These are phyloP conservation scores for Mola mola DNA, from an alignment of 2,113 vertebrate genomes.

Conservation along the genomic window DNA sequence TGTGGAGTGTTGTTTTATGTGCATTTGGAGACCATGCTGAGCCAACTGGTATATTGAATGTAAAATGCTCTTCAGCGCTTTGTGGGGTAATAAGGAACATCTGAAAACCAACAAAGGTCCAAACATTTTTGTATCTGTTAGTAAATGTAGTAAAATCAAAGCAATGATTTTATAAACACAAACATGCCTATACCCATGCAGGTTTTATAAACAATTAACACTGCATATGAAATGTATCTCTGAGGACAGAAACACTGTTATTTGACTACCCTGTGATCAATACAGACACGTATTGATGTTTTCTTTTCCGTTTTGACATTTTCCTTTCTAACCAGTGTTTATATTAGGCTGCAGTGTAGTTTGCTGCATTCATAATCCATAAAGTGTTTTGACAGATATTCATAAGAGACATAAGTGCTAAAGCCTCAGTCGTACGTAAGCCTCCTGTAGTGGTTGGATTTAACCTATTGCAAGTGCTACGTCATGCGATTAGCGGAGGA, in stretches of 20 bases:
- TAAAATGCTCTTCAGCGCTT: constrained; percentile 30
- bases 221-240: constrained; percentile 27
- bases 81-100: constrained; percentile 51
- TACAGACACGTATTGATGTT: constrained; percentile 22
- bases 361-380: constrained; percentile 36
- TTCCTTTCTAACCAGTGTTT: constrained; percentile 43
- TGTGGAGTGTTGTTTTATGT: constrained; percentile 24
- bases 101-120: constrained; percentile 47
- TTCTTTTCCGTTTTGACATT: constrained; percentile 34
- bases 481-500: no score
- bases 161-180: constrained; percentile 72
- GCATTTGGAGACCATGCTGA: constrained; percentile 26
- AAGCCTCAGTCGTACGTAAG: no score
- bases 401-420: no score
- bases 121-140: constrained; percentile 54
- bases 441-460: no score
- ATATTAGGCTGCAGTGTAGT: constrained; percentile 27
- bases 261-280: constrained; percentile 36
- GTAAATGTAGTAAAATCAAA: constrained; percentile 58
- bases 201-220: constrained; percentile 38
- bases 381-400: no score
- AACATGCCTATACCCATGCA: constrained; percentile 43
- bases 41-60: constrained; percentile 21
- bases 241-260: constrained; percentile 11
- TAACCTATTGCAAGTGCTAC: no score